Conservation (phyloP, 1,140 invertebrate genomes). For the Chymomyza costata region DNA sequence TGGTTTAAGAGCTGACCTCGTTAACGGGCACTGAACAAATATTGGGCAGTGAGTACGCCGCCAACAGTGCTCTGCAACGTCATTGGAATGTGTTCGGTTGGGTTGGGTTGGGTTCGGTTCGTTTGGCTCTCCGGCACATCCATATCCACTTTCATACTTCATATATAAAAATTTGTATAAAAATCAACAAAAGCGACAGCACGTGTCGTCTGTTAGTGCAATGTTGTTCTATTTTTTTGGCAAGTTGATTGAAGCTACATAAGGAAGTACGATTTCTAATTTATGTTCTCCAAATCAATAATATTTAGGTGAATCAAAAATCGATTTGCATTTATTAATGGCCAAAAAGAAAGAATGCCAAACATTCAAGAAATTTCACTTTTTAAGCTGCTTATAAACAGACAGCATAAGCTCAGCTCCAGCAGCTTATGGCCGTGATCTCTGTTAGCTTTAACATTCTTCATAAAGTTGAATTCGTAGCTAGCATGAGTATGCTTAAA, state of each 20-base stretch:
- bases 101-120: not conserved
- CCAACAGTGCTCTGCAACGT: conserved; percentile 3
- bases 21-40: conserved; percentile 49
- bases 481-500: too few relatives aligned
- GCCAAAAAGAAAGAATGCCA: conserved; percentile 28
- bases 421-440: too few relatives aligned
- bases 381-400: conserved; percentile 73
- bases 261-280: too few relatives aligned
- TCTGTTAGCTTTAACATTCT: too few relatives aligned
- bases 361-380: conserved; percentile 58
- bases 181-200: too few relatives aligned
- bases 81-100: conserved; percentile 33
- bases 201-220: too few relatives aligned
- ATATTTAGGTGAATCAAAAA: conserved; percentile 32
- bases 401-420: too few relatives aligned
- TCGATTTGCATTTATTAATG: conserved; percentile 42
- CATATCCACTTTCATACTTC: too few relatives aligned
- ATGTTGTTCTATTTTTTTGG: conserved; percentile 28
- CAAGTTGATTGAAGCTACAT: too few relatives aligned
- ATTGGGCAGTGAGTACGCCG: conserved; percentile 33
- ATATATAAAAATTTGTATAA: too few relatives aligned
- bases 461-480: too few relatives aligned
- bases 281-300: conserved; percentile 20
- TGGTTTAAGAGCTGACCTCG: conserved; percentile 45
- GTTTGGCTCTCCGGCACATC: conserved; percentile 1